phyloP scores from a whole-genome alignment of 1,140 invertebrate species.

The Rhagoletis zephyria region DNA sequence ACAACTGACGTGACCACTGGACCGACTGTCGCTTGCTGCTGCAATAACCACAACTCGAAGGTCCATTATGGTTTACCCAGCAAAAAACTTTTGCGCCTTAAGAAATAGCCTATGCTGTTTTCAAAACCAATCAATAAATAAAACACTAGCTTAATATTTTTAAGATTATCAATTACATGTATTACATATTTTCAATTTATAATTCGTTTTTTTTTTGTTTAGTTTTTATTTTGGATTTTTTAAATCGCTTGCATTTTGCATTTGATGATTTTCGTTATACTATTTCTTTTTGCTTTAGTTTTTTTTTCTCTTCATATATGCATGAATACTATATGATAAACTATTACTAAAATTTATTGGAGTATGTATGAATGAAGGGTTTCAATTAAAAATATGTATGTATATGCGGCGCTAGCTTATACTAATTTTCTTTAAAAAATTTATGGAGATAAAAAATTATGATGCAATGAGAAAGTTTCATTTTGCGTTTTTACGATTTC shows the following conservation, averaged over 20 bases:
- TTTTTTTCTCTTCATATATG: background rate
- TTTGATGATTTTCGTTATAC: background rate
- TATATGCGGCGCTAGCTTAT: background rate
- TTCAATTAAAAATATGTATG: background rate
- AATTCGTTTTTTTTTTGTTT: background rate
- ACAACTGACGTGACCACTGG: no score
- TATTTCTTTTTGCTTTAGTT: background rate
- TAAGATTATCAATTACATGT: conserved; percentile 16
- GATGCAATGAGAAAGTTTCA: no score
- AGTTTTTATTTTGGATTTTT: conserved; percentile 1
- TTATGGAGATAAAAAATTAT: no score
- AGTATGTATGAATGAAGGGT: background rate
- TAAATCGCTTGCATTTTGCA: conserved; percentile 7
- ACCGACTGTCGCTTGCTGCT: no score
- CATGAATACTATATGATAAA: background rate
- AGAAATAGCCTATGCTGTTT: no score
- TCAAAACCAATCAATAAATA: conserved; percentile 5
- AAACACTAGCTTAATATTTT: background rate
- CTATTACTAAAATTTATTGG: background rate
- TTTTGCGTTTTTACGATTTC: no score
- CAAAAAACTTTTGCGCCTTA: no score
- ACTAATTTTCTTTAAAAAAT: background rate
- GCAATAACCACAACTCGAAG: no score
- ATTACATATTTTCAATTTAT: background rate
- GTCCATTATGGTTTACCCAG: no score